These are phyloP conservation scores for Neogobius melanostomus DNA, from an alignment of 2,113 vertebrate genomes.

Conservation along the genomic window DNA sequence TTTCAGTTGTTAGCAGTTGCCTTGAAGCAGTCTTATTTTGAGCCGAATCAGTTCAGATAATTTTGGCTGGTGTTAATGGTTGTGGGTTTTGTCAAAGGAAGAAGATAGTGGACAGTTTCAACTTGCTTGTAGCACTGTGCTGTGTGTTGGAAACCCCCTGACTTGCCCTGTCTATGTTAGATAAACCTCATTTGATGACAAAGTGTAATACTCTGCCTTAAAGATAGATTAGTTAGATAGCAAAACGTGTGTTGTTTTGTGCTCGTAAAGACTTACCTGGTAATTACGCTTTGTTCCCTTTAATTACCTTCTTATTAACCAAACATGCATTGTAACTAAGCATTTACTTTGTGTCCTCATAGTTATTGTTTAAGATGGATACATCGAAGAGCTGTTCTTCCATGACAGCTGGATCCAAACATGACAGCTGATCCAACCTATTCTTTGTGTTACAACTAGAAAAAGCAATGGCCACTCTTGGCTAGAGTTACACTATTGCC, in stretches of 20 bases:
- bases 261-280: neutral
- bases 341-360: neutral
- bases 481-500: neutral
- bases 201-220: neutral
- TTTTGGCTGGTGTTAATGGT: neutral
- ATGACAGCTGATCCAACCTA: constrained; percentile 50
- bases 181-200: neutral
- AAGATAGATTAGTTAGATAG: neutral
- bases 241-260: neutral
- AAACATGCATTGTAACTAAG: neutral
- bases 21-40: neutral
- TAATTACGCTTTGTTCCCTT: neutral
- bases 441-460: constrained; percentile 41
- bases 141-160: constrained; percentile 54
- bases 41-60: neutral
- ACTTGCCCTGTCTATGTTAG: constrained; percentile 34
- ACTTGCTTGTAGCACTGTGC: constrained; percentile 11
- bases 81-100: constrained; percentile 28
- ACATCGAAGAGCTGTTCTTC: constrained; percentile 14
- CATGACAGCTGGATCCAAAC: constrained; percentile 36
- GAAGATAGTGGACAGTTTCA: constrained; percentile 27
- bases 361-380: neutral
- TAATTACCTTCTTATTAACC: neutral
- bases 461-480: constrained; percentile 13
- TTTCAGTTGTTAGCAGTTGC: constrained; percentile 1